Evolutionary conservation across 2,888 invertebrate genomes (phyloP).

Genomic region (Pharmacophagus antenor): DNA sequence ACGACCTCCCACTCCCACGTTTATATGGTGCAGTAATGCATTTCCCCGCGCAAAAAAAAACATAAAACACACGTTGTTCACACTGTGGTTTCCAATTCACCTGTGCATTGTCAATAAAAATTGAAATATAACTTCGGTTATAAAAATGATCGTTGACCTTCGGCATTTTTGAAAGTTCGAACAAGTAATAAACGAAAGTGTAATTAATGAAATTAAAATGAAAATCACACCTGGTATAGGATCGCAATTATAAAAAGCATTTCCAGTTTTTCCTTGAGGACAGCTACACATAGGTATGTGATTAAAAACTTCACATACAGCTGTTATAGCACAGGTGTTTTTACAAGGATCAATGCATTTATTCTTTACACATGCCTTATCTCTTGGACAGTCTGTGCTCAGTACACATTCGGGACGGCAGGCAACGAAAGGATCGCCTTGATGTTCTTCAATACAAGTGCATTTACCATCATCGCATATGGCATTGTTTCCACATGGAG

Average conservation of each 20-base stretch:
- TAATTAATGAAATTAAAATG: conserved; percentile 4
- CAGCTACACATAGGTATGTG: conserved; percentile 87
- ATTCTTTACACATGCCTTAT: conserved; percentile 84
- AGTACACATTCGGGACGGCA: conserved; percentile 87
- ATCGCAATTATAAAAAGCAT: conserved; percentile 84
- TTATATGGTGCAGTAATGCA: too few relatives aligned
- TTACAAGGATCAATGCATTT: conserved; percentile 87
- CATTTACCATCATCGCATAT: conserved; percentile 81
- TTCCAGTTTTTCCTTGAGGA: conserved; percentile 84
- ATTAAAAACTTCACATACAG: conserved; percentile 86
- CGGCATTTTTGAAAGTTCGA: conserved; percentile 5
- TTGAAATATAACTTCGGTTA: too few relatives aligned
- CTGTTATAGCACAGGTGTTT: conserved; percentile 85
- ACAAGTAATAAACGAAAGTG: background rate
- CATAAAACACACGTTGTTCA: too few relatives aligned
- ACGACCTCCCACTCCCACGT: too few relatives aligned
- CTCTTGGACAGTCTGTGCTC: conserved; percentile 83
- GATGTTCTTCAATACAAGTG: conserved; percentile 82
- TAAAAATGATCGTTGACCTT: too few relatives aligned
- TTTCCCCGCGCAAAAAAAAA: too few relatives aligned
- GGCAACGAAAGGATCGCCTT: conserved; percentile 84
- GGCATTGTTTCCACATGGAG: conserved; percentile 84
- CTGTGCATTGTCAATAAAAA: too few relatives aligned
- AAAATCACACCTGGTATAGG: conserved; percentile 63
- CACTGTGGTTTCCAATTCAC: too few relatives aligned